Percentiles rank a stretch among this genome's conserved stretches.
Evolutionary conservation across 2,113 vertebrate species (phyloP).

Genomic region (Podarcis raffonei): DNA sequence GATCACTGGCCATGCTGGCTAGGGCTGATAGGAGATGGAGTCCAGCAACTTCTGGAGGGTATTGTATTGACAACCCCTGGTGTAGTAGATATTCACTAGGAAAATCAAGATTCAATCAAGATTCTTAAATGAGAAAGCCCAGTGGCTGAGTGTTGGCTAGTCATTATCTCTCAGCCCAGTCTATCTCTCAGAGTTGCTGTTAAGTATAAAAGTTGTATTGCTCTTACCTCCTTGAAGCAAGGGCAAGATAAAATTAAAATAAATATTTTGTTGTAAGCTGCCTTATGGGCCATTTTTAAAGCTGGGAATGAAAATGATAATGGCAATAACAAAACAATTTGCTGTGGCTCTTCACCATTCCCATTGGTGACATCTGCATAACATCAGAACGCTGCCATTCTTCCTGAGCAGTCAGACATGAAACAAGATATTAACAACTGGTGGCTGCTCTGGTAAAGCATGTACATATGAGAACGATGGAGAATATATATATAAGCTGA

Average conservation of each 20-base stretch:
- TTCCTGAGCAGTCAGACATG: conserved; percentile 1
- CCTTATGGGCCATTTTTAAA: not conserved
- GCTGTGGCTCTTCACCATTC: not conserved
- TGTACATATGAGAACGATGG: not conserved
- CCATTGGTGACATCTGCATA: not conserved
- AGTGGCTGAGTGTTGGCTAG: not conserved
- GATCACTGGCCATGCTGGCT: no score
- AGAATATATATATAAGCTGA: conserved; percentile 5
- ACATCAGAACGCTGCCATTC: not conserved
- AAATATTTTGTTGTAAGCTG: not conserved
- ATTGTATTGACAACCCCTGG: not conserved
- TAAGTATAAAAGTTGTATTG: not conserved
- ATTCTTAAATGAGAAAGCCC: not conserved
- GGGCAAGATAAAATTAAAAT: not conserved
- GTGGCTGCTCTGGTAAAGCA: not conserved
- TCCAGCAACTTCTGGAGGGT: not conserved
- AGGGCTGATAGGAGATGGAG: no score
- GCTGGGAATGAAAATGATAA: not conserved
- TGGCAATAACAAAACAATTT: not conserved
- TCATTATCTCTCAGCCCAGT: not conserved
- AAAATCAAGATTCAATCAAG: not conserved
- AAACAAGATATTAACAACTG: conserved; percentile 8
- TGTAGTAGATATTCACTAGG: not conserved
- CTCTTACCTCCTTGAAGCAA: not conserved
- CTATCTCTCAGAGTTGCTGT: not conserved